Conservation (phyloP, 2,797 vertebrate genomes). For the Enteromius unitaeniatus region DNA sequence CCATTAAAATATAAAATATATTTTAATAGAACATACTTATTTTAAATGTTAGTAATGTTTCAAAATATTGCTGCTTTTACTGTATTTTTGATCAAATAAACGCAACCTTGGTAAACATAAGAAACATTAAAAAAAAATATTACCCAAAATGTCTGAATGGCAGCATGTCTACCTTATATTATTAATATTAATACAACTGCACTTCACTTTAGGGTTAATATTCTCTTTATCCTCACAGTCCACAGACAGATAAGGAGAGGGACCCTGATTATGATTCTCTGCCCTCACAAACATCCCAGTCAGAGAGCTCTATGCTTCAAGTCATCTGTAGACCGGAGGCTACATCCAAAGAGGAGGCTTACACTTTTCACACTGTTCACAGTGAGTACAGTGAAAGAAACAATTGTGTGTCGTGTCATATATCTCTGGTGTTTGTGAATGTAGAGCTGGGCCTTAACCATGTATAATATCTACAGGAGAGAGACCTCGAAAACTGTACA, state of each 20-base stretch:
- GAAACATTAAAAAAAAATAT: too few species aligned
- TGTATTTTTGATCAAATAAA: neutral
- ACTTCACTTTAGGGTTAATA: neutral
- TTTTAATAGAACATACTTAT: neutral
- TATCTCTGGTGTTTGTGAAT: neutral
- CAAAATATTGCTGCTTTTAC: neutral
- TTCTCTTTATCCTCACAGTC: conserved; percentile 66
- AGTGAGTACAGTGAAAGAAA: conserved; percentile 69
- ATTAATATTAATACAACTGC: neutral
- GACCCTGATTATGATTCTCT: conserved; percentile 85
- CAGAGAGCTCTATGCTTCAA: conserved; percentile 96
- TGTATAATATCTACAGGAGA: conserved; percentile 73
- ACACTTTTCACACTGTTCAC: conserved; percentile 84
- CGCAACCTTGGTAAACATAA: neutral
- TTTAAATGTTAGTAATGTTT: neutral
- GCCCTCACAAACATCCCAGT: conserved; percentile 89
- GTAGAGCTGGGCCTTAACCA: conserved; percentile 12
- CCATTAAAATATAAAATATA: neutral
- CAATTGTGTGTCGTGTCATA: neutral
- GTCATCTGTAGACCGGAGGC: conserved; percentile 95
- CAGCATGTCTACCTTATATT: neutral
- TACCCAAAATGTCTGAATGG: neutral
- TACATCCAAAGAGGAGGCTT: conserved; percentile 84
- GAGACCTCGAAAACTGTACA: conserved; percentile 83
- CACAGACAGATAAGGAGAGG: conserved; percentile 82